Base-by-base conservation (phyloP, 1,140 invertebrate species). In the Drosophila melanica region DNA sequence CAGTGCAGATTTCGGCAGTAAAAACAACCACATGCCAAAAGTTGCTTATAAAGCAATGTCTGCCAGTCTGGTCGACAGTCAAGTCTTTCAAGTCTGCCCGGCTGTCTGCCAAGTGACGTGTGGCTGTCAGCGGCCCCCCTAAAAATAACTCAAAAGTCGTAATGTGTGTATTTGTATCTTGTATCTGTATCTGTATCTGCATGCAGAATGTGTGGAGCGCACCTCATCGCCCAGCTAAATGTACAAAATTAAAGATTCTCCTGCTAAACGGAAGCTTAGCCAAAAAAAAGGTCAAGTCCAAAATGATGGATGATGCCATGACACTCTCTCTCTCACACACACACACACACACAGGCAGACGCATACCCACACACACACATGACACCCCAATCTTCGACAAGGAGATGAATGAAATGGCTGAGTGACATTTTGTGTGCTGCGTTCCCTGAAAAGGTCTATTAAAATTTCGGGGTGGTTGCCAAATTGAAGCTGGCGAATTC, bases 241-340 rank as follows among this genome's bases (percentile, higher is more conserved):
- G 70, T 72, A 69, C 51, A 79, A 89, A 85, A 90, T 90, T 90
- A 81, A 89, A 90, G 86, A 90, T 89, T 76, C 78, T 75, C 47
- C 71, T 70, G 69, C 80, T 90, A 81, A 89, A 81, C 81, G 85
- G 59, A 79, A 90, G 89, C 75, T 78, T 80, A 80, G 75, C 57
- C 42, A 18, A 64, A 73, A 91, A 90, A 91, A 91, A 91, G 90
- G 90, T 91, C 90, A 91, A 91, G 82, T 89, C 90, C 90, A 85
- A 79, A 91, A 91, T 91, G 90, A 91, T 91, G 90, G 90, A 91
- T 91, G 90, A 91, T 91, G 68, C 73, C 69, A 81, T 87, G 79
- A 77, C 79, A 89, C 75, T 77, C 79, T 45, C 78, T 39, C 62
- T 33, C 60, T 42, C 72, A 50, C 74, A 39, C 48, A 44, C 35